Evolutionary conservation across 2,797 vertebrate genomes (phyloP).

Genomic region (Cirrhinus molitorella): DNA sequence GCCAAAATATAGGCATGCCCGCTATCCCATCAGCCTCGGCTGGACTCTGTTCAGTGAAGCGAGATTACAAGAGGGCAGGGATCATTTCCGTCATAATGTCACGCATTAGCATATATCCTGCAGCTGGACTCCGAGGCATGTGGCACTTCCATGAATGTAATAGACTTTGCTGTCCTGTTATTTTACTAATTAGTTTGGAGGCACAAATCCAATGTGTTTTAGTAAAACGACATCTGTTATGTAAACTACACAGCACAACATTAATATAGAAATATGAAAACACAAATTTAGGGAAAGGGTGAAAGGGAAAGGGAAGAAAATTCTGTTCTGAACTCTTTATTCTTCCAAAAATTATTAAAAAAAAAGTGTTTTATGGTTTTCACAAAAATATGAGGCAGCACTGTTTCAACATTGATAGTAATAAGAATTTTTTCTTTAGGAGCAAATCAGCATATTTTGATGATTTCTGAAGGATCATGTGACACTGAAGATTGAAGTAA

Average conservation of each 20-base stretch:
- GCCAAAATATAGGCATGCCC: constrained; percentile 34
- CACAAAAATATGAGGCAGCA: too few species aligned
- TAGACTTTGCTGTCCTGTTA: background rate
- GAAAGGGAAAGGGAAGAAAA: too few species aligned
- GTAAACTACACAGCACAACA: background rate
- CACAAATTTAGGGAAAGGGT: too few species aligned
- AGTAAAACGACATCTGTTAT: background rate
- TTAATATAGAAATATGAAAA: background rate
- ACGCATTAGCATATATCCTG: constrained; percentile 45
- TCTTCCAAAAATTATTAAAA: too few species aligned
- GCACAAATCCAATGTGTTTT: background rate
- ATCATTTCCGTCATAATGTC: constrained; percentile 41
- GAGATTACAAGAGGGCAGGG: constrained; percentile 31
- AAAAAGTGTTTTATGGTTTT: too few species aligned
- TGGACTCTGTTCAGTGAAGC: constrained; percentile 48
- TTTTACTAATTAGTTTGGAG: constrained; percentile 1
- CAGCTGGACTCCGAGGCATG: constrained; percentile 38
- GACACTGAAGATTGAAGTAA: too few species aligned
- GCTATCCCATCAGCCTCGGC: constrained; percentile 33
- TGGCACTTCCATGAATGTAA: background rate
- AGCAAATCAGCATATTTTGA: too few species aligned
- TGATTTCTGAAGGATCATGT: too few species aligned
- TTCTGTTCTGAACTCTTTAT: too few species aligned
- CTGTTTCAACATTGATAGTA: too few species aligned
- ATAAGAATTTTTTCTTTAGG: too few species aligned